A percentile compares a stretch with the other conserved stretches of the same genome.
Conservation (phyloP, 2,888 invertebrate genomes). For the Acanthosepion esculentum region DNA sequence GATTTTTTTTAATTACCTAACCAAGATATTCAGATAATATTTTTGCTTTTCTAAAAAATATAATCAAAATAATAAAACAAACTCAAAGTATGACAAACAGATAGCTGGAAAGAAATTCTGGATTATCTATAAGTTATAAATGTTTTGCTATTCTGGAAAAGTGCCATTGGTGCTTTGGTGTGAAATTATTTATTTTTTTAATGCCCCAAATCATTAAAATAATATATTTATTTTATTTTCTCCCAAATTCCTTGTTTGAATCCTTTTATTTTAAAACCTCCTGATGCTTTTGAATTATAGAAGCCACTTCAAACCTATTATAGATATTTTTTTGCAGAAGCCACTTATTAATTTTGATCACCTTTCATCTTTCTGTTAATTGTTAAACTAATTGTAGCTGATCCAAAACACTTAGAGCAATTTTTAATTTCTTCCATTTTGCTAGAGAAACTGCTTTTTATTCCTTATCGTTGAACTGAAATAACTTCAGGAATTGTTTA, state of each 20-base stretch:
- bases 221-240: not conserved
- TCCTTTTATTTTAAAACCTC: not conserved
- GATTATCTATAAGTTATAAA: not conserved
- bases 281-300: not conserved
- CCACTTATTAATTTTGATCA: slow-evolving; percentile 4
- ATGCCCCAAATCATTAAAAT: not conserved
- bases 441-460: not conserved
- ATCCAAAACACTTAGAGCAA: slow-evolving; percentile 33
- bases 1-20: not conserved
- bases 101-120: not conserved
- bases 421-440: not conserved
- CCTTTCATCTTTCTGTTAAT: slow-evolving; percentile 3
- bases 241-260: not conserved
- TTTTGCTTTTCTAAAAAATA: not conserved
- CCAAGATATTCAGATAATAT: not conserved
- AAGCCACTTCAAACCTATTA: slow-evolving; percentile 33
- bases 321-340: not conserved
- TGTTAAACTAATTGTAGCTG: not conserved
- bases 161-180: slow-evolving; percentile 9
- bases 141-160: not conserved
- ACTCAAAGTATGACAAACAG: not conserved
- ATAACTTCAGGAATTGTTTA: slow-evolving; percentile 33
- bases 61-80: not conserved
- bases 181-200: not conserved
- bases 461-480: not conserved